Evolutionary conservation across 2,888 invertebrate genomes (phyloP).

Genomic region (Plagodis dolabraria): DNA sequence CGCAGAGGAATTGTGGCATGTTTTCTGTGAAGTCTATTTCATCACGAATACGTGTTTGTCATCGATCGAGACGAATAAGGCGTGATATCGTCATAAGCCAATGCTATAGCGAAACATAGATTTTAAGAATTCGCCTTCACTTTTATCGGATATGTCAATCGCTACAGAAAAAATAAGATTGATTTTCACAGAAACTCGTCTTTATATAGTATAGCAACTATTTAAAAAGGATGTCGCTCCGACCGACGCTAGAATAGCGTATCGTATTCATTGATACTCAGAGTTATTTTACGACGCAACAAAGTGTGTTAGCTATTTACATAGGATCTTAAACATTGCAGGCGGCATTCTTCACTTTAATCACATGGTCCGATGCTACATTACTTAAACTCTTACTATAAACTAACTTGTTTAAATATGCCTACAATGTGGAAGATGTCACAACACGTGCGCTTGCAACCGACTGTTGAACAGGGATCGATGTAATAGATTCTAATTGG

Average conservation of each 20-base stretch:
- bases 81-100: conserved; percentile 45
- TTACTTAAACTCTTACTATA: conserved; percentile 38
- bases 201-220: conserved; percentile 17
- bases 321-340: conserved; percentile 23
- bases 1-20: conserved; percentile 38
- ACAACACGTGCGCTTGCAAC: conserved; percentile 49
- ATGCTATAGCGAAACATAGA: conserved; percentile 36
- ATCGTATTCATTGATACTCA: conserved; percentile 23
- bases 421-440: conserved; percentile 63
- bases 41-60: conserved; percentile 60
- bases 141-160: conserved; percentile 33
- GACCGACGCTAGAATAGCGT: conserved; percentile 19
- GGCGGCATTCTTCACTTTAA: conserved; percentile 24
- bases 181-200: conserved; percentile 14
- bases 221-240: conserved; percentile 23
- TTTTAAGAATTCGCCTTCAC: conserved; percentile 38
- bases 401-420: conserved; percentile 37
- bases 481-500: conserved; percentile 72
- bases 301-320: conserved; percentile 23
- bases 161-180: conserved; percentile 21
- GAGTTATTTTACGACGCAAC: conserved; percentile 16
- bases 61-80: conserved; percentile 47
- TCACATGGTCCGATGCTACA: conserved; percentile 32
- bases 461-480: conserved; percentile 42
- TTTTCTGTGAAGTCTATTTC: conserved; percentile 64